A percentile compares a stretch with the other conserved stretches of the same genome.
Conservation (phyloP, 2,888 invertebrate species). For the Unio delphinus region DNA sequence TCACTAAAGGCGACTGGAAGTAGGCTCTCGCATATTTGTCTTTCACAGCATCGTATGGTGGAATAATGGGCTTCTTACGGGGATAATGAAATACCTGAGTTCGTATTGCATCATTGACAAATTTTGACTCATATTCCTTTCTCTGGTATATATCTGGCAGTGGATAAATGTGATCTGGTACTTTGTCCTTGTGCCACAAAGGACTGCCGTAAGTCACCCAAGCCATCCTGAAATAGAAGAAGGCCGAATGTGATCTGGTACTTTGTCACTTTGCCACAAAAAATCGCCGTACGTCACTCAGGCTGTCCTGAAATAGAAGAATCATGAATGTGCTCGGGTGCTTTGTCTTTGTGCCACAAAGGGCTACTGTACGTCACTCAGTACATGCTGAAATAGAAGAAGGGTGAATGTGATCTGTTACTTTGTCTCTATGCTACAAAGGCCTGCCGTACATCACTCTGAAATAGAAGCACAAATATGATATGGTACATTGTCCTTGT, state of each 20-base stretch:
- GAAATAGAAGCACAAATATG: too few species aligned
- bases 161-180: conserved; percentile 37
- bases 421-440: conserved; percentile 51
- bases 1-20: conserved; percentile 56
- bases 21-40: conserved; percentile 60
- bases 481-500: conserved; percentile 35
- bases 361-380: conserved; percentile 57
- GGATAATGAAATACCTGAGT: conserved; percentile 36
- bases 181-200: conserved; percentile 49
- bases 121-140: conserved; percentile 35
- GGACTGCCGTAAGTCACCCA: conserved; percentile 58
- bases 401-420: conserved; percentile 1
- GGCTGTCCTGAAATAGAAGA: conserved; percentile 17
- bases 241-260: conserved; percentile 36
- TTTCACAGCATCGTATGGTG: conserved; percentile 55
- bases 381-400: conserved; percentile 15
- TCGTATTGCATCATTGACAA: conserved; percentile 52
- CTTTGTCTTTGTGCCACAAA: conserved; percentile 48
- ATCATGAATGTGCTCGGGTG: background rate
- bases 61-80: conserved; percentile 59
- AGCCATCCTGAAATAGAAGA: conserved; percentile 20
- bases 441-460: conserved; percentile 55
- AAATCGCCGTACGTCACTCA: conserved; percentile 57
- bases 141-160: conserved; percentile 28
- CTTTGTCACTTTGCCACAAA: conserved; percentile 48